Conservation (phyloP, 2,888 invertebrate species). For the Dynastes hyllus region DNA sequence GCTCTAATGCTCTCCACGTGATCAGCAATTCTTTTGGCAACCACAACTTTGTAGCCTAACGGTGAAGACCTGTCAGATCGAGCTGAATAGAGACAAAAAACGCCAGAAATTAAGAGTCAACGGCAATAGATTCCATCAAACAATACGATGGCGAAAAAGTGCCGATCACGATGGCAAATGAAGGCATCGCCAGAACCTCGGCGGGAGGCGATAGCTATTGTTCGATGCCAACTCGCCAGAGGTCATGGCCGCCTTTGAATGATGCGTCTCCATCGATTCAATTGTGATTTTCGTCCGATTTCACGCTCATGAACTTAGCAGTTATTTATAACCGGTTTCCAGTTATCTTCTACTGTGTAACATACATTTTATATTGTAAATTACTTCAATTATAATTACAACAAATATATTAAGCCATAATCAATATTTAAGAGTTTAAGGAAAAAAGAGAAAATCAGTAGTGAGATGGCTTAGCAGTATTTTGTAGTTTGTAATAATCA, state of each 20-base stretch:
- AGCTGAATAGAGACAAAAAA: slow-evolving; percentile 20
- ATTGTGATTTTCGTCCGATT: slow-evolving; percentile 23
- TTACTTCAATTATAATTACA: too few species aligned
- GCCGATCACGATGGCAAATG: slow-evolving; percentile 37
- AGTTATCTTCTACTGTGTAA: background rate
- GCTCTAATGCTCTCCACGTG: slow-evolving; percentile 1
- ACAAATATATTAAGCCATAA: too few species aligned
- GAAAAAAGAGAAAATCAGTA: too few species aligned
- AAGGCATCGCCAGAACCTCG: slow-evolving; percentile 17
- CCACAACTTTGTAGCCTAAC: slow-evolving; percentile 15
- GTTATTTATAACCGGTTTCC: background rate
- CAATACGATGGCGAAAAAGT: slow-evolving; percentile 41
- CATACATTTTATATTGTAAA: background rate
- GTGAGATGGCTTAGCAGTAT: too few species aligned
- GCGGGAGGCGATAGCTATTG: slow-evolving; percentile 29
- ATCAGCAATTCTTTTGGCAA: slow-evolving; percentile 1
- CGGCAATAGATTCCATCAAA: slow-evolving; percentile 31
- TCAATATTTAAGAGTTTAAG: too few species aligned
- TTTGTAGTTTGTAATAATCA: too few species aligned
- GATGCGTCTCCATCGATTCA: slow-evolving; percentile 22
- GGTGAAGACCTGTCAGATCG: slow-evolving; percentile 6
- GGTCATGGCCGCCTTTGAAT: slow-evolving; percentile 38
- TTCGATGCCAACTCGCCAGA: slow-evolving; percentile 6
- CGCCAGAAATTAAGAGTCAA: slow-evolving; percentile 25
- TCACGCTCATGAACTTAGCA: background rate